phyloP scores from a whole-genome alignment of 2,797 vertebrate genomes.

The Chaetodon trifasciatus region DNA sequence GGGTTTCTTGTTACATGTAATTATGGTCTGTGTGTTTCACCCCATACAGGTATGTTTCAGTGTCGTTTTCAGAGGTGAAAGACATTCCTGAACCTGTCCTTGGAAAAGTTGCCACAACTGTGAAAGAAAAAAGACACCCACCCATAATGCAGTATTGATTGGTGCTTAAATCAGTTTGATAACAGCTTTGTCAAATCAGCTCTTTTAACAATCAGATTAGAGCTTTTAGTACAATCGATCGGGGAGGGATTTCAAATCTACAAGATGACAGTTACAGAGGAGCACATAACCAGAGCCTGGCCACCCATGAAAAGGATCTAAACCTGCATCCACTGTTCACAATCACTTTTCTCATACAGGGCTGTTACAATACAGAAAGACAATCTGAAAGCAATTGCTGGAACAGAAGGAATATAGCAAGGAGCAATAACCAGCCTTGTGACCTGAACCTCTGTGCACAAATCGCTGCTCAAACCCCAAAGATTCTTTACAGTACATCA shows the following conservation, averaged over 20 bases:
- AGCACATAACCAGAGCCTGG: conserved; percentile 55
- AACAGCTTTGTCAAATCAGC: conserved; percentile 91
- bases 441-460: conserved; percentile 30
- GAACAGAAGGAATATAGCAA: conserved; percentile 51
- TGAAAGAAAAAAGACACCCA: conserved; percentile 71
- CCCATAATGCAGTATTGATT: conserved; percentile 86
- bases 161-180: conserved; percentile 89
- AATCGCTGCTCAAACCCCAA: conserved; percentile 32
- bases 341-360: conserved; percentile 50
- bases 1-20: conserved; percentile 17
- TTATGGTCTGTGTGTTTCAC: conserved; percentile 12
- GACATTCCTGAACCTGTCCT: conserved; percentile 66
- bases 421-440: conserved; percentile 56
- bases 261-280: conserved; percentile 81
- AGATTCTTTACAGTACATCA: conserved; percentile 41
- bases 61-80: conserved; percentile 56
- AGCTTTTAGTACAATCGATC: conserved; percentile 88
- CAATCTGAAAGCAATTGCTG: conserved; percentile 61
- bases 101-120: conserved; percentile 76
- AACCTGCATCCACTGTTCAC: conserved; percentile 54
- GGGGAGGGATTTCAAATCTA: conserved; percentile 80
- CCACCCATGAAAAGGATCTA: conserved; percentile 67
- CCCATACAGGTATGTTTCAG: conserved; percentile 1
- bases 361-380: conserved; percentile 40
- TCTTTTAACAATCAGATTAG: conserved; percentile 90